These are phyloP conservation scores for Charina bottae DNA, from an alignment of 2,113 vertebrate species.

Conservation along the genomic window DNA sequence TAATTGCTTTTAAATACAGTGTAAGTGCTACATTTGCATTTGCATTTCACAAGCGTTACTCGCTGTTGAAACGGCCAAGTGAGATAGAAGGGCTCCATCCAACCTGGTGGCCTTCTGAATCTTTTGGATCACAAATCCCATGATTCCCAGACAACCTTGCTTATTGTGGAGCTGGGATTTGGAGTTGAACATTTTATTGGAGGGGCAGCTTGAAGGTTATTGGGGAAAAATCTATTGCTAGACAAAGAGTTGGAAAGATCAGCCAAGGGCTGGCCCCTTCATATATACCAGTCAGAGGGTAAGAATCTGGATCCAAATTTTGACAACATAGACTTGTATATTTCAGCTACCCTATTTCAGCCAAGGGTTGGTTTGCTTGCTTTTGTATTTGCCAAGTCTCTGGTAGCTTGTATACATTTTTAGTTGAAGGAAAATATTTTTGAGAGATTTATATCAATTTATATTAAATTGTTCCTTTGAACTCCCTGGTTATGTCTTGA, in stretches of 20 bases:
- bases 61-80: neutral
- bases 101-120: neutral
- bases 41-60: neutral
- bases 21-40: neutral
- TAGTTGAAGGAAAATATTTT: neutral
- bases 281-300: neutral
- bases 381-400: neutral
- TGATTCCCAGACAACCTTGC: neutral
- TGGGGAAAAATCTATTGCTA: neutral
- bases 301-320: neutral
- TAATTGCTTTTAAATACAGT: neutral
- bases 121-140: neutral
- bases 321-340: neutral
- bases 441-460: neutral
- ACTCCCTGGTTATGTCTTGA: neutral
- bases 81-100: neutral
- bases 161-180: neutral
- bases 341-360: neutral
- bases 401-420: neutral
- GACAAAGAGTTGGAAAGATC: neutral
- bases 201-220: neutral
- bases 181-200: neutral
- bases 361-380: neutral
- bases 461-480: neutral
- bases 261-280: neutral